Evolutionary conservation across 2,113 vertebrate species (phyloP).

Genomic region (Otis tarda): DNA sequence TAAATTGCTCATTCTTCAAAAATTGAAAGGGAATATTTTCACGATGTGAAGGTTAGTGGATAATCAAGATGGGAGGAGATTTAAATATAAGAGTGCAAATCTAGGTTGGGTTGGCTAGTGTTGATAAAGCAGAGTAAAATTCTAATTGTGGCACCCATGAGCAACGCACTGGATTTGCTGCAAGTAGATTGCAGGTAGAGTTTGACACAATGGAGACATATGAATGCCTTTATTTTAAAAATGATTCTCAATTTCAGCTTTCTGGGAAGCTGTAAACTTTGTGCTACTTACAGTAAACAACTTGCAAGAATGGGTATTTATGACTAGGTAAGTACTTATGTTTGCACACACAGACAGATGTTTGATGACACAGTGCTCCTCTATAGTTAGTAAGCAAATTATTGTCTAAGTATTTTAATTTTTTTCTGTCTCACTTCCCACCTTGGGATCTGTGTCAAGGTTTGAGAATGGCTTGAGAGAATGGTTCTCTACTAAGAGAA

Average conservation of each 20-base stretch:
- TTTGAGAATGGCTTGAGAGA: background rate
- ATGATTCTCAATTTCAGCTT: background rate
- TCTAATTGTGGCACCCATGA: background rate
- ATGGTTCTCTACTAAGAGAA: background rate
- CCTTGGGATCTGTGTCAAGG: background rate
- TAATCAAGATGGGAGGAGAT: background rate
- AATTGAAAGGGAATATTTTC: background rate
- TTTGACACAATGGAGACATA: background rate
- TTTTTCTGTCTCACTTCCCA: background rate
- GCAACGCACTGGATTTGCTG: background rate
- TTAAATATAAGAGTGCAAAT: background rate
- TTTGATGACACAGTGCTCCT: background rate
- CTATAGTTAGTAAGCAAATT: background rate
- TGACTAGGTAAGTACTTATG: background rate
- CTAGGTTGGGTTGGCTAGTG: background rate
- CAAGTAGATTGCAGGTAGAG: background rate
- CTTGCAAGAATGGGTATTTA: background rate
- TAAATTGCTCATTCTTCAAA: background rate
- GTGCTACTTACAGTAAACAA: background rate
- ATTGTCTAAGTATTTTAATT: background rate
- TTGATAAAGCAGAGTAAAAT: background rate
- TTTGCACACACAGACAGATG: background rate
- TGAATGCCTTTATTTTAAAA: background rate
- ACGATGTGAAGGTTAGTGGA: background rate
- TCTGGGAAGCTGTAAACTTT: background rate